phyloP scores from a whole-genome alignment of 2,113 vertebrate genomes.

The Urocolius indicus region DNA sequence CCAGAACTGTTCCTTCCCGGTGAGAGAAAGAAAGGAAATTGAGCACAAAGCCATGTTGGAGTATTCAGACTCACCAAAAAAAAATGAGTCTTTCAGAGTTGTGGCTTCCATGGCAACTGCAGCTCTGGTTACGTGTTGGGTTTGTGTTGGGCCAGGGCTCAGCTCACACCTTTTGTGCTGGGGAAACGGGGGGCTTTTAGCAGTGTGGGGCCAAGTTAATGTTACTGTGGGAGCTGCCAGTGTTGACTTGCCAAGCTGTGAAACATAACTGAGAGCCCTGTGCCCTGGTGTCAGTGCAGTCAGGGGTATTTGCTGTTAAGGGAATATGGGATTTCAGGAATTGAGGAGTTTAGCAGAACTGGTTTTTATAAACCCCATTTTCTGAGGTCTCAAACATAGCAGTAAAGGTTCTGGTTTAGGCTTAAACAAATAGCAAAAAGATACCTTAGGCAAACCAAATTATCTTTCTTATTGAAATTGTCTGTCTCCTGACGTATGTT shows the following conservation, averaged over 20 bases:
- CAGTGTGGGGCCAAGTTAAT: background rate
- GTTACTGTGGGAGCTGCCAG: background rate
- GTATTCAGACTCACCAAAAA: background rate
- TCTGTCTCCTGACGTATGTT: rapidly evolving
- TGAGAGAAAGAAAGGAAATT: background rate
- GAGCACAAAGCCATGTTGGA: background rate
- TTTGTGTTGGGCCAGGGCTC: background rate
- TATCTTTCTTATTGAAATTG: no score
- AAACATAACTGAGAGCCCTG: background rate
- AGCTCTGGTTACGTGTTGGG: background rate
- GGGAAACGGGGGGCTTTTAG: background rate
- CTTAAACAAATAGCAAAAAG: background rate
- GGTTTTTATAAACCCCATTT: background rate
- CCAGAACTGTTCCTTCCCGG: background rate
- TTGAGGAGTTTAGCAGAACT: background rate
- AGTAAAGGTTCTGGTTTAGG: background rate
- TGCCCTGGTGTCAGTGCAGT: rapidly evolving
- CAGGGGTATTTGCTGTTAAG: background rate
- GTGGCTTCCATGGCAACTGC: background rate
- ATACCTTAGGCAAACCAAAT: background rate
- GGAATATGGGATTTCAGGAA: background rate
- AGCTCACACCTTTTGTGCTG: background rate
- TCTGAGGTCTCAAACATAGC: background rate
- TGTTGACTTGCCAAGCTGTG: background rate
- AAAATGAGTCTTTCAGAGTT: background rate